Evolutionary conservation across 2,113 vertebrate species (phyloP), one percentile per base, ranked within the genome.

Genomic region (Hydropotes inermis): DNA sequence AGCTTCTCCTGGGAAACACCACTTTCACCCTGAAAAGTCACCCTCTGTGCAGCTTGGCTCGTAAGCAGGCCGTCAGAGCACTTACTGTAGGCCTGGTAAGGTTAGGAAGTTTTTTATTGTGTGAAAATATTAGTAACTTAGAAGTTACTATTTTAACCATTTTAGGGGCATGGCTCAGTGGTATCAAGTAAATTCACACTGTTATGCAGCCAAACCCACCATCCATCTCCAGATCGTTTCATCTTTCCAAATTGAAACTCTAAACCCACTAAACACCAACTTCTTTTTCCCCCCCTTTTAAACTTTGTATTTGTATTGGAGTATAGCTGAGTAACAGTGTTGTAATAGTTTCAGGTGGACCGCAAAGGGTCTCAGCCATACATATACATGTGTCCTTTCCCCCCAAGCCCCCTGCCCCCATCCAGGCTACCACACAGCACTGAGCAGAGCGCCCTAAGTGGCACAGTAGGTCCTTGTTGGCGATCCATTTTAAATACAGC

Each of bases 11-110:
- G 39, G 54, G 36, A 90, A 25, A 45, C 0, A 15, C 61, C 0
- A 1, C 28, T 33, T 23, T 58, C 54, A 27, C 3, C 21, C 57
- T 57, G 7, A 1, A 8, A 74, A 16, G 33, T 13, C 23, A 0
- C 57, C 13, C 60, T 19, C 54, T 2, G 47, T 10, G 30, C 16
- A 12, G 1, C 3, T 0, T 28, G 3, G 64, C 45, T 58, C 4
- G 1, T 13, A 1, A 1, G 30, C 9, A 6, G 61, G 84, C 47
- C 0, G 9, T 1, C 0, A 7, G 23, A 30, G 54, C 28, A 0
- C 21, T 0, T 2, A 6, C 36, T 1, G 0, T 19, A 17, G 76
- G 7, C 33, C 43, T 45, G 45, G 64, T 28, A 36, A 57, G 67
- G 21, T 27, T 43, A n/a, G 5, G 30, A 2, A 2, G 15, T 1